Conservation (phyloP, 2,113 vertebrate species). For the Cyanistes caeruleus region DNA sequence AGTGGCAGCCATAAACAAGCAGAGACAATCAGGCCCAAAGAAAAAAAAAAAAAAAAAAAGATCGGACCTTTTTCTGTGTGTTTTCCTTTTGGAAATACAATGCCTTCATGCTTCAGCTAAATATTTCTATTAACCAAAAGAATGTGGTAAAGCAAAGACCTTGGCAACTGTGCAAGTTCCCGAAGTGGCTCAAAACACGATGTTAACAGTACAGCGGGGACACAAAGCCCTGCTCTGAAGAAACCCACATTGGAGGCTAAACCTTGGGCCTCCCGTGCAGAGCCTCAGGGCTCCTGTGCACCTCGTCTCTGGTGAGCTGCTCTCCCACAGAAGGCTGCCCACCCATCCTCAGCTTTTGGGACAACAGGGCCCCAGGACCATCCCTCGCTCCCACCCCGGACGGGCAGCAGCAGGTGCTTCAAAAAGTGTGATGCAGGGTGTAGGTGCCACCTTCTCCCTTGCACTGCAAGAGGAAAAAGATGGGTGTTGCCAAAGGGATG, state of each 20-base stretch:
- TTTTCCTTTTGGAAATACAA: slow-evolving; percentile 55
- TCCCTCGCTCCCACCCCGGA: too few species aligned
- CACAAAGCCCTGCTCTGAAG: neutral
- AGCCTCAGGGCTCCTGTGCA: neutral
- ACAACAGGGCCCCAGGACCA: neutral
- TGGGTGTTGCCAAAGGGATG: neutral
- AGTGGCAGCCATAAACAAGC: slow-evolving; percentile 93
- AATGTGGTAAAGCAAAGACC: slow-evolving; percentile 1
- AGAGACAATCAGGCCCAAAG: slow-evolving; percentile 87
- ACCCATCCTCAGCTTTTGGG: neutral
- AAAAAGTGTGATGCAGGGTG: neutral
- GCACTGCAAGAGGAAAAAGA: accelerated
- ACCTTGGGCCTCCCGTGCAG: accelerated
- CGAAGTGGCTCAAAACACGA: neutral
- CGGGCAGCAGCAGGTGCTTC: accelerated
- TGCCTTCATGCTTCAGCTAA: slow-evolving; percentile 44
- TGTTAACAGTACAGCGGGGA: neutral
- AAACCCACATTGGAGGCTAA: neutral
- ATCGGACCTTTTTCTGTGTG: slow-evolving; percentile 66
- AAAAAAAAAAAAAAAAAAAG: slow-evolving; percentile 61
- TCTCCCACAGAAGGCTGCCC: neutral
- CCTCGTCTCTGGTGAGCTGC: accelerated
- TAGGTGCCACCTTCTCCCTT: neutral
- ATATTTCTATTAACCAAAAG: slow-evolving; percentile 64
- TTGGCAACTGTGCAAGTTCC: slow-evolving; percentile 6